Conservation (phyloP, 2,113 vertebrate species). For the Lamprologus sp. region DNA sequence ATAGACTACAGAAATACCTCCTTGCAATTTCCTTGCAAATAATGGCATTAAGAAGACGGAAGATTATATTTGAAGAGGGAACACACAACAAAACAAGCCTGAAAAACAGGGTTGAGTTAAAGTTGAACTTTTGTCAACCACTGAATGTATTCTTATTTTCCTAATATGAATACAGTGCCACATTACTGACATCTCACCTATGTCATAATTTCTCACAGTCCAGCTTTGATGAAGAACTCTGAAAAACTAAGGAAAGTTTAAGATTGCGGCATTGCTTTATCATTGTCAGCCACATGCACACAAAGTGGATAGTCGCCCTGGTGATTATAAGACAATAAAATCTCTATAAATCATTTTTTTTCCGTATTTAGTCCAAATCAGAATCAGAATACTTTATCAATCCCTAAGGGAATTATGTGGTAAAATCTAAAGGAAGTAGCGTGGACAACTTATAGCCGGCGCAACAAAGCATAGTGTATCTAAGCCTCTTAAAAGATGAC, state of each 20-base stretch:
- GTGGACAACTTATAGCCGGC: background rate
- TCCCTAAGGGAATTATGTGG: background rate
- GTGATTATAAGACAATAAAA: background rate
- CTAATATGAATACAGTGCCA: background rate
- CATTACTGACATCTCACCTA: background rate
- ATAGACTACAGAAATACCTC: no score
- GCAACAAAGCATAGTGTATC: background rate
- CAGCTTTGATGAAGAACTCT: background rate
- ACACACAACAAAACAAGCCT: background rate
- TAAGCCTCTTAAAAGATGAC: background rate
- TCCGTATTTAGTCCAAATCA: background rate
- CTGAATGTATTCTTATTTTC: background rate
- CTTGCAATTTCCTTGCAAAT: no score
- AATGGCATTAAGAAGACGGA: background rate
- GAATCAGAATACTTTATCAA: background rate
- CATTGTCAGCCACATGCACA: background rate
- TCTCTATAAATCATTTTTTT: background rate
- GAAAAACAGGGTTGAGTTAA: background rate
- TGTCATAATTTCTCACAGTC: background rate
- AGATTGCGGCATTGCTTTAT: background rate
- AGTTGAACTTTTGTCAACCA: background rate
- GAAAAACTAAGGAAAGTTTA: background rate
- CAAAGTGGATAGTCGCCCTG: background rate
- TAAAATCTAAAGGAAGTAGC: background rate
- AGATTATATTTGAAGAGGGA: background rate